These are phyloP conservation scores for Argyrosomus japonicus DNA, from an alignment of 2,113 vertebrate genomes.

Conservation along the genomic window DNA sequence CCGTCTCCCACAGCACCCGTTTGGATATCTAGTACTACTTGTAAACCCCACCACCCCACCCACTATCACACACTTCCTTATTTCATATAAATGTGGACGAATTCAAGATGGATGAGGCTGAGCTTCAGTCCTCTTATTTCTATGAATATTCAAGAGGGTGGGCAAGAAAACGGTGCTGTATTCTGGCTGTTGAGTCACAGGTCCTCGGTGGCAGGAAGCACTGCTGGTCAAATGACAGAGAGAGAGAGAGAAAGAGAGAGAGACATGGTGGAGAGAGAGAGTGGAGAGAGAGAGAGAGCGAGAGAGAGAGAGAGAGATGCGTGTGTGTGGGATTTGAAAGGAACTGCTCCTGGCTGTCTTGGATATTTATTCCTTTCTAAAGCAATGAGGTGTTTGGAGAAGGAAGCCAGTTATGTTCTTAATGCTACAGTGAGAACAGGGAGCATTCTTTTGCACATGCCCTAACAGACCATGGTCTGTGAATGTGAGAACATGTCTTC, in stretches of 20 bases:
- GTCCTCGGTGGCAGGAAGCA: slow-evolving; percentile 84
- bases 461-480: slow-evolving; percentile 24
- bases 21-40: slow-evolving; percentile 55
- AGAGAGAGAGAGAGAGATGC: slow-evolving; percentile 42
- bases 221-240: slow-evolving; percentile 83
- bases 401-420: slow-evolving; percentile 73
- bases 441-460: slow-evolving; percentile 66
- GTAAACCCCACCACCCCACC: slow-evolving; percentile 19
- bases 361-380: slow-evolving; percentile 83
- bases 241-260: slow-evolving; percentile 54
- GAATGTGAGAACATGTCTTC: slow-evolving; percentile 42
- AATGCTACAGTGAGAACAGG: slow-evolving; percentile 64
- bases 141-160: slow-evolving; percentile 83
- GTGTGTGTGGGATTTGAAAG: slow-evolving; percentile 82
- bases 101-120: slow-evolving; percentile 70
- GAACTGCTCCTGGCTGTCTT: slow-evolving; percentile 81
- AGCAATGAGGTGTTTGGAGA: slow-evolving; percentile 80
- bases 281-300: slow-evolving; percentile 56
- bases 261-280: slow-evolving; percentile 34
- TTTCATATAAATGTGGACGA: slow-evolving; percentile 64
- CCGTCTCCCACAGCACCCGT: slow-evolving; percentile 55
- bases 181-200: slow-evolving; percentile 84
- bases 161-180: slow-evolving; percentile 76
- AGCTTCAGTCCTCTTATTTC: slow-evolving; percentile 72
- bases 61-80: slow-evolving; percentile 30